Base-by-base conservation (phyloP, 2,888 invertebrate species). In the Melieria crassipennis region DNA sequence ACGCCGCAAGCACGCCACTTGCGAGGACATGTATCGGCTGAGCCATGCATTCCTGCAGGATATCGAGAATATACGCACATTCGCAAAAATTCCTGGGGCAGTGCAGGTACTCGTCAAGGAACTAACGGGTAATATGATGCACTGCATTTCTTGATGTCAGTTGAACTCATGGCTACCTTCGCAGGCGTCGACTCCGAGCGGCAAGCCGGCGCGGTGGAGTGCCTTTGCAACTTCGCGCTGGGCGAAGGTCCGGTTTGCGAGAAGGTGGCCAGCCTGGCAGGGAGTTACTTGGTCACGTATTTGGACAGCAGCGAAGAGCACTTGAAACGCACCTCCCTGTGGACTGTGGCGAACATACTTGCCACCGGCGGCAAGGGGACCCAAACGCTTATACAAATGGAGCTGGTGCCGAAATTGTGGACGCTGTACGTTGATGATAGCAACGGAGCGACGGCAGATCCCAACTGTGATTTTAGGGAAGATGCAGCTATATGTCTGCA, bases 171-270 rank as follows among this genome's bases (percentile, higher is more conserved):
- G 11, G 6, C 11, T n/a, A 58, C 10, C 5, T 13, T 0, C 16
- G 4, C 9, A 86, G 86, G 86, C 1, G 70, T 79, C 0, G 76
- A 85, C 52, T 73, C 81, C 0, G 77, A 80, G 30, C 79, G 81
- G 0, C 84, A 84, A 70, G 76, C 84, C 1, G 77, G 79, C 58
- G 83, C 87, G 0, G 79, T 79, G 5, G 86, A 87, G 74, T 83
- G 83, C 10, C 65, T 87, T 4, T 87, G 87, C 66, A 87, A 87
- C 74, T 75, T 86, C 4, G 84, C 86, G 1, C 70, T 87, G 3
- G 87, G 87, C 0, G 82, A 83, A 61, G 74, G 76, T 1, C 78
- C 81, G 5, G 78, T 83, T 5, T 84, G 85, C 69, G 84, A 85
- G 7, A 87, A 85, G 75, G 81, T 87, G 1, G 78, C 83, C 1